These are phyloP conservation scores for Conchocele bisecta DNA, from an alignment of 2,888 invertebrate genomes.

Conservation along the genomic window DNA sequence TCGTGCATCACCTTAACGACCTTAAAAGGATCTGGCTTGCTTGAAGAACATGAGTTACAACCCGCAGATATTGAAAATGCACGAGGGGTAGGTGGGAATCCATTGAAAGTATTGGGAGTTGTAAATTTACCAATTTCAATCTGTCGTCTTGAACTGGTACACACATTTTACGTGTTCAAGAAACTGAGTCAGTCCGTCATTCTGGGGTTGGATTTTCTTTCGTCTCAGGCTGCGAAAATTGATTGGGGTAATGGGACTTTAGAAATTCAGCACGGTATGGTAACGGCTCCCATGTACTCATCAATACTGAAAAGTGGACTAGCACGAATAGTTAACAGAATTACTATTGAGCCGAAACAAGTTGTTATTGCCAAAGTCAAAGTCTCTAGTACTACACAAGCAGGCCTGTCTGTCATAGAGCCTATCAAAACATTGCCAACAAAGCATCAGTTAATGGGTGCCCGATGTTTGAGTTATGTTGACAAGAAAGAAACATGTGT, in stretches of 20 bases:
- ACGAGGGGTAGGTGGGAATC: constrained; percentile 18
- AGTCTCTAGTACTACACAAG: not conserved
- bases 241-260: constrained; percentile 34
- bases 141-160: not conserved
- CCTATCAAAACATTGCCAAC: constrained; percentile 35
- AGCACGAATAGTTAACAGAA: constrained; percentile 32
- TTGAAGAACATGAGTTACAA: not conserved
- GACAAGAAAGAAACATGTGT: constrained; percentile 5
- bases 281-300: constrained; percentile 18
- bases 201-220: constrained; percentile 51
- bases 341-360: constrained; percentile 28
- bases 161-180: constrained; percentile 20
- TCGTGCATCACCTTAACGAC: not conserved
- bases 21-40: not conserved
- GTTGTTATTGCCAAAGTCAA: constrained; percentile 16
- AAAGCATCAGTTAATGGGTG: constrained; percentile 28
- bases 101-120: constrained; percentile 4
- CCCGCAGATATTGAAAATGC: not conserved
- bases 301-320: constrained; percentile 16
- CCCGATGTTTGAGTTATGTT: constrained; percentile 17
- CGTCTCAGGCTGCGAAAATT: constrained; percentile 25
- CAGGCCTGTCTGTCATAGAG: constrained; percentile 12
- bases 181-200: constrained; percentile 2
- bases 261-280: constrained; percentile 25
- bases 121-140: constrained; percentile 3